Base-by-base conservation (phyloP, 2,797 vertebrate species). In the Triplophysa bombifrons region DNA sequence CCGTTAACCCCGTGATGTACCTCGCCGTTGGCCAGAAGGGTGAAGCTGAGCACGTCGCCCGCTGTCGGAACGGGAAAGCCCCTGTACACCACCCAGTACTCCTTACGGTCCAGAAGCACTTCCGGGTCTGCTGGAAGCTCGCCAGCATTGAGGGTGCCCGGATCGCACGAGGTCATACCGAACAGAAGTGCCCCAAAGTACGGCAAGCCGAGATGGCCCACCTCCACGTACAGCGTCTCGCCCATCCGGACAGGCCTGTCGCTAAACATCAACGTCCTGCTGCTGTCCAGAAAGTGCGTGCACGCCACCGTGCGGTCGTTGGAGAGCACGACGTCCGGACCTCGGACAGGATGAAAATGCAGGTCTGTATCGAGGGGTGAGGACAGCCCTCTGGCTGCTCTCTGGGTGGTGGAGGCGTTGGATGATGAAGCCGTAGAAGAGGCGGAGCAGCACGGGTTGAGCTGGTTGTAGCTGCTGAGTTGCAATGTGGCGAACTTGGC, bases 21-120 rank as follows among this genome's bases (percentile, higher is more conserved):
- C 90, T 99, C 98, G n/a, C 98, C 97, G 0, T 90, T 95, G 1
- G 96, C 93, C 89, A 95, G 90, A 85, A 99, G 90, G 56, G 93
- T 95, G 89, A 99, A 99, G 90, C 95, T 98, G 88, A 98, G 95
- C 76, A 98, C 93, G 83, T 98, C 98, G 0, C 97, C 96, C 0
- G 94, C 94, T 88, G 89, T 94, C 69, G 95, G 94, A 67, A 95
- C 93, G 0, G 97, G 95, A 81, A 98, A 96, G 0, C 96, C 96
- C 65, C 96, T 92, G 87, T 96, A 96, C 83, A 99, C 95, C 86
- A 99, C 98, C 98, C 98, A 99, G 83, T 99, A 99, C 90, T 99
- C 98, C 88, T 98, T 98, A 17, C 98, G 96, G 90, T 99, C 97
- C 86, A 99, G 91, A 58, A 99, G 96, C 25, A 95, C 94, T 55